A percentile compares a stretch with the other conserved stretches of the same genome.
Evolutionary conservation across 2,888 invertebrate genomes (phyloP).

Genomic region (Gandaritis pyraliata): DNA sequence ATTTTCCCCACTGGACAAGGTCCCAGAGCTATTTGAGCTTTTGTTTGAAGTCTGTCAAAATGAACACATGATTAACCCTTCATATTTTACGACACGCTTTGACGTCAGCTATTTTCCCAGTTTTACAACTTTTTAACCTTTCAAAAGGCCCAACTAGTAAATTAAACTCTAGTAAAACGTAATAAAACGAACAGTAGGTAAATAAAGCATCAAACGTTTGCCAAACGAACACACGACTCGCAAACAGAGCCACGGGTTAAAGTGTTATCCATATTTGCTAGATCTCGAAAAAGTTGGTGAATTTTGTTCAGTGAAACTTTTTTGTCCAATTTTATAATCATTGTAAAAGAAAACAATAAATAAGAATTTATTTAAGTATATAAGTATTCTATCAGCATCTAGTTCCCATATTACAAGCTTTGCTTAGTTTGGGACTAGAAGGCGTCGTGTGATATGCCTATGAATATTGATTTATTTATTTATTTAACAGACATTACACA

Average conservation of each 20-base stretch:
- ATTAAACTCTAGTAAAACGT: slow-evolving; percentile 20
- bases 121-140: slow-evolving; percentile 20
- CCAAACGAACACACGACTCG: slow-evolving; percentile 32
- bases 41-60: background rate
- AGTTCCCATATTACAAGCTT: too few relatives aligned
- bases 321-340: too few relatives aligned
- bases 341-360: too few relatives aligned
- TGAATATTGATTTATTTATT: too few relatives aligned
- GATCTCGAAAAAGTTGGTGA: slow-evolving; percentile 39
- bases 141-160: slow-evolving; percentile 19
- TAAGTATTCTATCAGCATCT: too few relatives aligned
- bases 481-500: too few relatives aligned
- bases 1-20: too few relatives aligned
- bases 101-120: slow-evolving; percentile 1
- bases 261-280: slow-evolving; percentile 57
- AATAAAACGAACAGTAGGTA: slow-evolving; percentile 25
- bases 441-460: too few relatives aligned
- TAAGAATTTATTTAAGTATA: too few relatives aligned
- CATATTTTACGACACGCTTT: background rate
- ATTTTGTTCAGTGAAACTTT: background rate
- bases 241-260: slow-evolving; percentile 44
- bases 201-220: slow-evolving; percentile 36
- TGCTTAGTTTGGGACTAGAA: too few relatives aligned
- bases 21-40: too few relatives aligned
- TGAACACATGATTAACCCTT: background rate